These are phyloP conservation scores for Okamejei kenojei DNA, from an alignment of 2,797 vertebrate genomes.

Conservation along the genomic window DNA sequence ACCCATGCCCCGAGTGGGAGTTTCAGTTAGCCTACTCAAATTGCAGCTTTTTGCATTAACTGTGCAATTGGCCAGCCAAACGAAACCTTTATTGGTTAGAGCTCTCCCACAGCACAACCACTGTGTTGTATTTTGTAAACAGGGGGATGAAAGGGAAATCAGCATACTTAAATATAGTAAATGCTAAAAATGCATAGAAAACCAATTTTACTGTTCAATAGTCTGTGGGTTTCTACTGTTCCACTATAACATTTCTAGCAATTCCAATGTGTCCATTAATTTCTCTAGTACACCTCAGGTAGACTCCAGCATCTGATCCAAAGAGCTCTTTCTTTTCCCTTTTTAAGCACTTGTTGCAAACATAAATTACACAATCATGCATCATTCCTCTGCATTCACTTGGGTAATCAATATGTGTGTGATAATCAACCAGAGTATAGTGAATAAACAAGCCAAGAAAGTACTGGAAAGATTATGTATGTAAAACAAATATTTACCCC, in stretches of 20 bases:
- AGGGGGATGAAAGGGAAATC: background rate
- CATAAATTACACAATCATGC: background rate
- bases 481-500: background rate
- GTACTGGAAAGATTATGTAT: background rate
- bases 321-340: background rate
- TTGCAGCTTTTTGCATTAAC: conserved; percentile 13
- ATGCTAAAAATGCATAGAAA: background rate
- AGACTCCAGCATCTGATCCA: background rate
- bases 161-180: background rate
- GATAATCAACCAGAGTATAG: background rate
- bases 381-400: background rate
- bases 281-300: background rate
- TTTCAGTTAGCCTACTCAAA: background rate
- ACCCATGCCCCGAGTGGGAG: background rate
- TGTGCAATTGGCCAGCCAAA: background rate
- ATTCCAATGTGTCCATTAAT: background rate
- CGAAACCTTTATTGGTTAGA: background rate
- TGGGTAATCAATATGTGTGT: background rate
- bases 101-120: background rate
- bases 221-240: background rate
- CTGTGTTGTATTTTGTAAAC: background rate
- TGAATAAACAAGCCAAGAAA: background rate
- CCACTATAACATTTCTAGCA: background rate
- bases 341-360: background rate
- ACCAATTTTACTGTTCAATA: background rate